A percentile compares a stretch with the other conserved stretches of the same genome.
Evolutionary conservation across 2,797 vertebrate genomes (phyloP).

Genomic region (Astyanax mexicanus): DNA sequence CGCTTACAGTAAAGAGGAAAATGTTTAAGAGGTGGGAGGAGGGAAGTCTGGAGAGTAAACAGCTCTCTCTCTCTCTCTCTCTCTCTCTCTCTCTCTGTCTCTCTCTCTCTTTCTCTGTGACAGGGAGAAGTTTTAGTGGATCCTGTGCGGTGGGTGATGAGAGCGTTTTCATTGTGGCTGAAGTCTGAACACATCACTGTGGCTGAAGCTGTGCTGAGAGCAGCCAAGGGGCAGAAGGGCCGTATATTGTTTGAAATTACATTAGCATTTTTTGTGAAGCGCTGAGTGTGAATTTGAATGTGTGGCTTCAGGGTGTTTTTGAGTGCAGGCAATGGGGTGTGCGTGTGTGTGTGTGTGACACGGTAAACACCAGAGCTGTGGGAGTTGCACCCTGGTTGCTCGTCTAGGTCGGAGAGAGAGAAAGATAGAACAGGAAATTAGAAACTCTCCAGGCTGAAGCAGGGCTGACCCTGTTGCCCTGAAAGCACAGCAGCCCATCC

Average conservation of each 20-base stretch:
- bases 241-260: conserved; percentile 32
- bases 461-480: not conserved
- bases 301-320: conserved; percentile 21
- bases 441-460: not conserved
- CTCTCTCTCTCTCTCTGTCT: no score
- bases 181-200: not conserved
- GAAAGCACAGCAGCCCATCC: not conserved
- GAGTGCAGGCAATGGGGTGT: no score
- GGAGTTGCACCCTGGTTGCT: not conserved
- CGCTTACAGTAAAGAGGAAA: conserved; percentile 27
- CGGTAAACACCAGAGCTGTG: conserved; percentile 1
- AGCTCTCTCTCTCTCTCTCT: no score
- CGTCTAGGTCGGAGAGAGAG: not conserved
- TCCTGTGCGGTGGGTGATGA: not conserved
- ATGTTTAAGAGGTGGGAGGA: conserved; percentile 18
- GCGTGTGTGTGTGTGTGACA: not conserved
- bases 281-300: conserved; percentile 15
- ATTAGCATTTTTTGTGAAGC: conserved; percentile 39
- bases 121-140: conserved; percentile 33
- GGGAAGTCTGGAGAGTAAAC: conserved; percentile 12
- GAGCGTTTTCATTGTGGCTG: not conserved
- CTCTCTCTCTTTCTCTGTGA: no score
- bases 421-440: conserved; percentile 15
- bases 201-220: conserved; percentile 31
- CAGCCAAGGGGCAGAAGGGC: not conserved